Conservation (phyloP, 2,888 invertebrate genomes). For the Pardosa pseudoannulata region DNA sequence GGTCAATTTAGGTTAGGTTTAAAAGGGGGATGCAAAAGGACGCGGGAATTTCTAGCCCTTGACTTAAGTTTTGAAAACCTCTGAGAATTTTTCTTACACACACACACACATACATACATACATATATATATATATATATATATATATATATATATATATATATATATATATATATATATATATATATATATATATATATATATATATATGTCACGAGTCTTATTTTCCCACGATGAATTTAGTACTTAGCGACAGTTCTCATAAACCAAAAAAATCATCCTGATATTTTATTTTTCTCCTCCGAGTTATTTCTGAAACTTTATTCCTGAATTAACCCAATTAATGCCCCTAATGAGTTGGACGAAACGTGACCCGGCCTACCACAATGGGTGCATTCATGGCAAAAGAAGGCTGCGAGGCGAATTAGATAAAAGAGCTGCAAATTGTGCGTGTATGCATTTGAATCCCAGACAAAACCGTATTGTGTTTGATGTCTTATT, state of each 20-base stretch:
- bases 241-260: neutral
- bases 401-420: neutral
- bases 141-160: no score
- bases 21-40: no score
- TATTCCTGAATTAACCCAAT: conserved; percentile 7
- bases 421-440: conserved; percentile 26
- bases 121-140: no score
- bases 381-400: neutral
- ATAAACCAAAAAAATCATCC: neutral
- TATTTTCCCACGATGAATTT: no score
- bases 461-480: neutral
- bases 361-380: neutral
- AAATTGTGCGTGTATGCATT: neutral
- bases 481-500: neutral
- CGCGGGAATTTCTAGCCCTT: no score
- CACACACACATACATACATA: no score
- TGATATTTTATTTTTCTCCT: neutral
- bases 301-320: neutral
- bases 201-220: no score
- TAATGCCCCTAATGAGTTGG: neutral
- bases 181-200: no score
- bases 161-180: no score
- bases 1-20: no score
- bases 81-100: no score
- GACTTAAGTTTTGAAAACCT: no score